Base-by-base conservation (phyloP, 2,113 vertebrate species). In the Megaleporinus macrocephalus region DNA sequence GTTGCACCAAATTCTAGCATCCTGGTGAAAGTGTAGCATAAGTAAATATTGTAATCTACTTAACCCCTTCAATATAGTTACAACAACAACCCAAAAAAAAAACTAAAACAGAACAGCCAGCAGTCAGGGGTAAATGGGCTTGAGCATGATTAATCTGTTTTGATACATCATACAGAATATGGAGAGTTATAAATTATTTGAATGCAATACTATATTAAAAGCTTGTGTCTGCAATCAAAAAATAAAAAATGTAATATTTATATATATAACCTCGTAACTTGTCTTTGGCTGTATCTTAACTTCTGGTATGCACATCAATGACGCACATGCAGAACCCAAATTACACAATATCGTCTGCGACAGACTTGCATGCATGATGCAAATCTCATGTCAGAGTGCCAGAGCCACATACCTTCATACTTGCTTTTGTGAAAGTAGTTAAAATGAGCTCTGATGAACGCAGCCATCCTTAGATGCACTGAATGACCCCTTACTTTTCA, bases 211-310 rank as follows among this genome's bases (percentile, higher is more conserved):
- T 73, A 26, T 80, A 49, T n/a, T 73, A 73, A 71, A 80, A 30
- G 55, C 18, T 20, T 62, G 29, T 62, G 29, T 70, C 29, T 51
- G 41, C 49, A 68, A 53, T 61, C 18, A 75, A 33, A 16, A 71
- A 24, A 63, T 16, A 49, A 22, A 49, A 69, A 29, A 13, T 47
- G 27, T 57, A 30, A 65, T 27, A 78, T 29, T 66, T 18, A 66
- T 29, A 49, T 57, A 69, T 41, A 81, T 13, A 24, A 65, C 36
- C 62, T 75, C 30, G 66, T 59, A 61, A 76, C 41, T 41, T 53
- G 5, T 78, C 72, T 84, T 87, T 83, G 86, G 80, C 49, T 71
- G 76, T 74, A n/a, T 65, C 36, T 70, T 75, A 61, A 82, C 14
- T 75, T 69, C 49, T 76, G 62, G 41, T n/a, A 85, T 72, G 53